Conservation (phyloP, 2,797 vertebrate species). For the Chiloscyllium punctatum region DNA sequence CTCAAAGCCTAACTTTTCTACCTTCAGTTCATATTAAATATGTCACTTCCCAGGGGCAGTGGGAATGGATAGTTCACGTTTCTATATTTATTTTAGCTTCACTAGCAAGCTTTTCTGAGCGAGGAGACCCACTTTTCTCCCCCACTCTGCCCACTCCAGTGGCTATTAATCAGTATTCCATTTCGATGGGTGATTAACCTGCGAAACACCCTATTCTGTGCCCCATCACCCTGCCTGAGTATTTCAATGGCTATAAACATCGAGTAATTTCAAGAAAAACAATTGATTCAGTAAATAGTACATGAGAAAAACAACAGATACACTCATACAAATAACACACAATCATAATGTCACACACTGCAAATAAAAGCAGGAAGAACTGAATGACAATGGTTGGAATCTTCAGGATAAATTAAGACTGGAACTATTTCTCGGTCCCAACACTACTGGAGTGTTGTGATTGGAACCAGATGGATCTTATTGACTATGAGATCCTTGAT, state of each 20-base stretch:
- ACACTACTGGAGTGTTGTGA: not conserved
- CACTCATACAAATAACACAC: no score
- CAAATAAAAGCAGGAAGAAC: not conserved
- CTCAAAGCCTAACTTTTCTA: slow-evolving; percentile 2
- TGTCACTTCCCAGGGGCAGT: not conserved
- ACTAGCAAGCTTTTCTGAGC: not conserved
- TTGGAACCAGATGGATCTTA: not conserved
- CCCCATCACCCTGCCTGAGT: not conserved
- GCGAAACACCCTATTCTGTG: not conserved
- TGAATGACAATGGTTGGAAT: not conserved
- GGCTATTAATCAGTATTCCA: not conserved
- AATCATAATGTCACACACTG: not conserved
- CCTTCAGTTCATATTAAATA: not conserved
- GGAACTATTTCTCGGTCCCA: not conserved
- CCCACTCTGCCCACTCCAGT: not conserved
- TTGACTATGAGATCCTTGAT: no score
- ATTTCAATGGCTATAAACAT: not conserved
- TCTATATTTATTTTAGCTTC: not conserved
- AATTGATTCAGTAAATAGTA: not conserved
- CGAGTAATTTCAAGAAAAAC: not conserved
- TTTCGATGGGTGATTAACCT: not conserved
- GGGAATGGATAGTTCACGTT: not conserved
- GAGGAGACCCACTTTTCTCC: not conserved
- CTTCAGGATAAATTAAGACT: not conserved
- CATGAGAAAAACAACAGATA: not conserved